Conservation (phyloP, 2,797 vertebrate species). For the Dipus sagitta region DNA sequence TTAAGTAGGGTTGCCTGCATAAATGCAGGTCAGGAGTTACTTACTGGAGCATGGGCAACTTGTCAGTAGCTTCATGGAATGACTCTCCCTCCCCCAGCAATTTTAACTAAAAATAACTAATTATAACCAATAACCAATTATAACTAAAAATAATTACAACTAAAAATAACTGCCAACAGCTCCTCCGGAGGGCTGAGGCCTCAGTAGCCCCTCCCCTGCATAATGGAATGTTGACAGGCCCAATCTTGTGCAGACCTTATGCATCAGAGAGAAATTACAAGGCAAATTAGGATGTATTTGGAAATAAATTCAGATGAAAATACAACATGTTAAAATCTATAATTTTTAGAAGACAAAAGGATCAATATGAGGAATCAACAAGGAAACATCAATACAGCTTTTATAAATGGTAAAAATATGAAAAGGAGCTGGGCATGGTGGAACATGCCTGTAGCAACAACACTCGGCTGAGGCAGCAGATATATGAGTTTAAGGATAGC, state of each 20-base stretch:
- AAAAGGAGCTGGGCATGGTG: neutral
- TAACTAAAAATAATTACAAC: too few relatives aligned
- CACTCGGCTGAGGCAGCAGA: neutral
- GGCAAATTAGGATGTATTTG: conserved; percentile 56
- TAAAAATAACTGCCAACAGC: too few relatives aligned
- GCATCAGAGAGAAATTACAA: conserved; percentile 49
- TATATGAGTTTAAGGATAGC: neutral
- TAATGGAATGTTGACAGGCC: too few relatives aligned
- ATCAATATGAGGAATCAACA: conserved; percentile 49
- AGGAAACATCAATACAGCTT: neutral
- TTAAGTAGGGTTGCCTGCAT: too few relatives aligned
- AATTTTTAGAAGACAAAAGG: conserved; percentile 1
- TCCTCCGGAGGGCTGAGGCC: too few relatives aligned
- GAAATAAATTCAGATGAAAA: conserved; percentile 60
- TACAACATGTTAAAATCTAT: neutral
- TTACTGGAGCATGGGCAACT: too few relatives aligned
- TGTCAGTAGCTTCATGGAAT: too few relatives aligned
- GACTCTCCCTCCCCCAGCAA: too few relatives aligned
- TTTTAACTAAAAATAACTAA: too few relatives aligned
- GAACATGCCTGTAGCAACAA: neutral
- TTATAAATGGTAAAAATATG: conserved; percentile 19
- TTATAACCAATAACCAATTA: too few relatives aligned
- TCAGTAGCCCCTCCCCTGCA: too few relatives aligned
- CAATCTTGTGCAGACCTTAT: neutral
- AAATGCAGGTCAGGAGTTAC: too few relatives aligned